These are phyloP conservation scores for Chloroclystis v-ata DNA, from an alignment of 2,888 invertebrate genomes.

Conservation along the genomic window DNA sequence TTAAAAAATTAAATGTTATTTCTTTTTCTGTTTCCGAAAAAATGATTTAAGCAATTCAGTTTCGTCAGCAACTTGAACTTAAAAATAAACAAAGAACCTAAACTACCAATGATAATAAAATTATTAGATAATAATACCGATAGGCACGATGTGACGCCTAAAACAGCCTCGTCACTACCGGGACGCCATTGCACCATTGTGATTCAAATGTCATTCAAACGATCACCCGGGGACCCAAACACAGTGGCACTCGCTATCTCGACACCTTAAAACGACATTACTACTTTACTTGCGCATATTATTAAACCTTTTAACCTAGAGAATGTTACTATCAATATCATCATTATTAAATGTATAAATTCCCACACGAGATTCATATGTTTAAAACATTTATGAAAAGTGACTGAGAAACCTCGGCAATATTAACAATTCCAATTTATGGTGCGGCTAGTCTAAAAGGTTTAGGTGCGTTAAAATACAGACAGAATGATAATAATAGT, in stretches of 20 bases:
- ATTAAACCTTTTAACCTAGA: conserved; percentile 30
- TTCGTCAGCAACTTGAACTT: neutral
- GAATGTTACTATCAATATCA: neutral
- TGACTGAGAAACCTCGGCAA: too few relatives aligned
- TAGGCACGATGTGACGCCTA: conserved; percentile 42
- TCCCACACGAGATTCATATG: too few relatives aligned
- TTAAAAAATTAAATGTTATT: too few relatives aligned
- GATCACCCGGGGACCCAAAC: conserved; percentile 50
- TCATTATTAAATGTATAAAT: neutral
- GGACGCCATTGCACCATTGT: conserved; percentile 65
- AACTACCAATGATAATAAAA: conserved; percentile 31
- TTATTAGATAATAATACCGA: conserved; percentile 11
- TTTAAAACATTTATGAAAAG: too few relatives aligned
- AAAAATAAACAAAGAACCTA: neutral
- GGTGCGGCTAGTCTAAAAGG: neutral
- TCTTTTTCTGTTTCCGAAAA: too few relatives aligned
- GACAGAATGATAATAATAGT: conserved; percentile 11
- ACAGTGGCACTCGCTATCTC: conserved; percentile 69
- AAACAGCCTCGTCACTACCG: conserved; percentile 59
- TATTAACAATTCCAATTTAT: neutral
- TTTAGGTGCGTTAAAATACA: neutral
- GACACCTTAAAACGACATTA: conserved; percentile 57
- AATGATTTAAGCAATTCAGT: too few relatives aligned
- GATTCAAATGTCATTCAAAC: conserved; percentile 72
- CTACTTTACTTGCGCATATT: conserved; percentile 34